These are phyloP conservation scores for Ammodramus savannarum DNA, from an alignment of 2,113 vertebrate genomes.

Conservation along the genomic window DNA sequence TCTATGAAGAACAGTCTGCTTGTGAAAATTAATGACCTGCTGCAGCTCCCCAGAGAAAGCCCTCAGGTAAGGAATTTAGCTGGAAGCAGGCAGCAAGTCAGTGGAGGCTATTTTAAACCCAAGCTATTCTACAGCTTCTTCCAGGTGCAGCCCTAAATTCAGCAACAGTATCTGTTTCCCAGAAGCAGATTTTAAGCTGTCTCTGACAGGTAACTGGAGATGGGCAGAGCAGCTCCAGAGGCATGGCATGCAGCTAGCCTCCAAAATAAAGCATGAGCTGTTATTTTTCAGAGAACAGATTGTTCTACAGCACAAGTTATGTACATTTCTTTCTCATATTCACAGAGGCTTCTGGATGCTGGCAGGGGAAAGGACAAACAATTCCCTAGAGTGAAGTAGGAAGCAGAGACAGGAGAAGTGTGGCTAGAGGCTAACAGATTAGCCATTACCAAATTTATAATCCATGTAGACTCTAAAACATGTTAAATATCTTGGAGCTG, in stretches of 20 bases:
- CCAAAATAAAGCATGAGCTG: neutral
- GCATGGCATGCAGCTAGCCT: neutral
- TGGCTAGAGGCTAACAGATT: neutral
- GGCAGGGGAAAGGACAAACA: neutral
- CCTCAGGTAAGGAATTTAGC: constrained; percentile 16
- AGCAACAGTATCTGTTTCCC: constrained; percentile 2
- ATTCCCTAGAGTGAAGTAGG: neutral
- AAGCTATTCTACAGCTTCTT: neutral
- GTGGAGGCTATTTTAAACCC: constrained; percentile 8
- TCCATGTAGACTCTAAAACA: neutral
- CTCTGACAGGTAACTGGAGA: constrained; percentile 9
- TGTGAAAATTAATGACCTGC: neutral
- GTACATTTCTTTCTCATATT: neutral
- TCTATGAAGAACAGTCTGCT: neutral
- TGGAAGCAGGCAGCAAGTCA: neutral
- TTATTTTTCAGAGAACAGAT: neutral
- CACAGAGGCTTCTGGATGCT: neutral
- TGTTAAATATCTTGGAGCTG: neutral
- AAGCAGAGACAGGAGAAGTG: neutral
- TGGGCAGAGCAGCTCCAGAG: neutral
- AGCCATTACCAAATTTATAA: neutral
- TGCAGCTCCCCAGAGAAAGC: neutral
- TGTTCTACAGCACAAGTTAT: neutral
- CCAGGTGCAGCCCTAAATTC: constrained; percentile 22
- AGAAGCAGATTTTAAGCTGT: neutral